Base-by-base conservation (phyloP, 1,140 invertebrate species). In the Onthophagus taurus region DNA sequence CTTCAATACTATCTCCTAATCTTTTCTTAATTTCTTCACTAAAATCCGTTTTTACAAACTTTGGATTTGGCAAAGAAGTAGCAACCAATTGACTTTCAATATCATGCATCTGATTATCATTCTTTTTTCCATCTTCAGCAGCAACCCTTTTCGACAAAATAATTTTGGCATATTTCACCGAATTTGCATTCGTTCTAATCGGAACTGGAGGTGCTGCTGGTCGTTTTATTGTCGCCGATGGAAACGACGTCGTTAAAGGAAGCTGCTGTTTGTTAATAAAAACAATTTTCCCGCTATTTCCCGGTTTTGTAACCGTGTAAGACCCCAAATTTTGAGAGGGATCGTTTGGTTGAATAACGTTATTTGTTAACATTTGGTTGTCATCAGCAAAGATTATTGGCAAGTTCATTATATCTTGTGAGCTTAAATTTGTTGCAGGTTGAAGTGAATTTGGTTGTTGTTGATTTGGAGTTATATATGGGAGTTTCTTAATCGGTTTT, bases 301-400 rank as follows among this genome's bases (percentile, higher is more conserved):
- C 31, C 12, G 14, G 18, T 21, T 23, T 11, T 12, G 17, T 8
- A 4, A 12, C 21, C 13, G 19, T 23, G 26, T 8, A 37, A 9
- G 11, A 6, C 17, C 41, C 41, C 58, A 20, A 63, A 58, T 34
- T 66, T 66, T 31, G 63, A 67, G 33, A 60, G 62, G 18, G 67
- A 48, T 35, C 61, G 33, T 53, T 26, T 45, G 50, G 45, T 37
- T 49, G 31, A 31, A 48, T 41, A 33, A 49, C 31, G 39, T 66
- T 64, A 12, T 61, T 55, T 13, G 61, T 55, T n/a, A 73, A 48
- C 47, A 65, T 67, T 21, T 72, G 68, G 35, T 74, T 75, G 47
- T 77, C 75, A 47, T 79, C 77, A 2, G 77, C 77, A 61, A 79
- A 79, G 17, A 79, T 74, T 49, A 80, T 79, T 4, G 77, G 77